A percentile compares a stretch with the other conserved stretches of the same genome.
These are phyloP conservation scores for Porites lutea DNA, from an alignment of 64 coral and sea anemone genomes.

Conservation along the genomic window DNA sequence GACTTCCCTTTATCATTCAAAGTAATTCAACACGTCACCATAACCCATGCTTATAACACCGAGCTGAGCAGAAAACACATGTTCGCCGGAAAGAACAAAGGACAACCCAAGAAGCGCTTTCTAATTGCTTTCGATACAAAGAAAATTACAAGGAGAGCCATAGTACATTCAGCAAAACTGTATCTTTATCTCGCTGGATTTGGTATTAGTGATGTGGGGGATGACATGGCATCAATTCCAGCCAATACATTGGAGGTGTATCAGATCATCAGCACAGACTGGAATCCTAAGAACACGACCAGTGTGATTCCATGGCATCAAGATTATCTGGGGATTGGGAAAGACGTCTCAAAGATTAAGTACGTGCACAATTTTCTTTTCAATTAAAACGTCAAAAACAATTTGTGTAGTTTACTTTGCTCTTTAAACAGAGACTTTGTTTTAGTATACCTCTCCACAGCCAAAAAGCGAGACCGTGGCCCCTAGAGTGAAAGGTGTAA, in stretches of 20 bases:
- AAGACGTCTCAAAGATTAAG: constrained; percentile 77
- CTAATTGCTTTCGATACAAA: constrained; percentile 87
- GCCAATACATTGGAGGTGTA: constrained; percentile 88
- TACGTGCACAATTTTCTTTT: neutral
- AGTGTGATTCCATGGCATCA: constrained; percentile 94
- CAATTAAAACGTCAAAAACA: neutral
- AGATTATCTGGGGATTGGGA: constrained; percentile 86
- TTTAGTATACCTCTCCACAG: too few relatives aligned
- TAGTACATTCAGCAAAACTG: constrained; percentile 83
- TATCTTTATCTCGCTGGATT: constrained; percentile 71
- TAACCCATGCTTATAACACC: constrained; percentile 65
- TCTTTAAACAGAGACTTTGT: too few relatives aligned
- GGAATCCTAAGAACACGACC: constrained; percentile 77
- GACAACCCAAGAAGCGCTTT: constrained; percentile 80
- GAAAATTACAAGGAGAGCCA: constrained; percentile 69
- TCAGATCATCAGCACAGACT: constrained; percentile 89
- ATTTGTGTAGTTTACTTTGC: too few relatives aligned
- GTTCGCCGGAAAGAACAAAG: constrained; percentile 72
- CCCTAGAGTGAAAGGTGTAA: too few relatives aligned
- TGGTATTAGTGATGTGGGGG: constrained; percentile 24
- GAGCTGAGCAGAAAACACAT: constrained; percentile 62
- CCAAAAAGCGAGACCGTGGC: too few relatives aligned
- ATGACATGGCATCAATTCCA: constrained; percentile 3
- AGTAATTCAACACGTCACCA: constrained; percentile 54
- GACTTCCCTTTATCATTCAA: constrained; percentile 55